Base-by-base conservation (phyloP, 2,113 vertebrate species). In the Eudyptes chrysolophus region DNA sequence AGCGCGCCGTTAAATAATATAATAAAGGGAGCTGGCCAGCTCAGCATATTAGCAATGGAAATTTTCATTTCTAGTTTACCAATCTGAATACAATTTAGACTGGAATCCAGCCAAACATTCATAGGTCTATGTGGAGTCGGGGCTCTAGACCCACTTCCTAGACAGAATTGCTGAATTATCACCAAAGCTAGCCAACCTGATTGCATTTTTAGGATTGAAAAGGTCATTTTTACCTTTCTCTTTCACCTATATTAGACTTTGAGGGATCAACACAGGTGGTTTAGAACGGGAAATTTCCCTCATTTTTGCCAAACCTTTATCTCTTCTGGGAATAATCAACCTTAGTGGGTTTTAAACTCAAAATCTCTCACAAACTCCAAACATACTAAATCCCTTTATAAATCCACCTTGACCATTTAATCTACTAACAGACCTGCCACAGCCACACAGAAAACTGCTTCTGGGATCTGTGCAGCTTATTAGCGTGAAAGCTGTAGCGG, bases 361-460 rank as follows among this genome's bases (percentile, higher is more conserved):
- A 55, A 96, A 84, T 71, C 66, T 80, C 49, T 80, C 97, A 65
- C 81, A 88, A 88, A 48, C 42, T 95, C 60, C 42, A 93, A 95
- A 87, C 58, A 89, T 27, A 83, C 16, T 52, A 83, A 94, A 94
- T 92, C 79, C 68, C 71, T 93, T 92, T 79, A 77, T 40, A 93
- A 95, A 92, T 88, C 79, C 84, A 92, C 62, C 70, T 66, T 83
- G 55, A 70, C 78, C 79, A 74, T 21, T 2, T 92, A 92, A 83
- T 93, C 91, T 80, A 80, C 62, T 84, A 77, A 81, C 19, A 90
- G 87, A 93, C 78, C 90, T 90, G 84, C 46, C 62, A 83, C 36
- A 93, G 80, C 57, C 72, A 79, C n/a, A 71, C 1, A 84, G 36
- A 52, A 94, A 95, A 91, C 40, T 34, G 72, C 61, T 88, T 65